These are phyloP conservation scores for Dinoponera quadriceps DNA, from an alignment of 1,140 invertebrate species.

Conservation along the genomic window DNA sequence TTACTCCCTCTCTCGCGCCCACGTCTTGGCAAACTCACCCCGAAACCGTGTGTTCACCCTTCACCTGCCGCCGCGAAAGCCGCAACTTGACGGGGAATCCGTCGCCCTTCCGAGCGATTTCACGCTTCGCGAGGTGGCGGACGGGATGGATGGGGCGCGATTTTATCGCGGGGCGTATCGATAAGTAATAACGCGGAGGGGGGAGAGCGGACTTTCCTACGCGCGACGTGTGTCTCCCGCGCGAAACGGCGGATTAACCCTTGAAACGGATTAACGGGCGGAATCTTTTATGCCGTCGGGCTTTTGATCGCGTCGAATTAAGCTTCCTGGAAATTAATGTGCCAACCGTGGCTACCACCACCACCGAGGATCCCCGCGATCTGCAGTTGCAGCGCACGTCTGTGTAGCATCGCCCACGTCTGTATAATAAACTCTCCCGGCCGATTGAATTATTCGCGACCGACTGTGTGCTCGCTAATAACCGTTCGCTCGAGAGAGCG, in stretches of 20 bases:
- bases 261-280: slow-evolving; percentile 15
- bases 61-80: background rate
- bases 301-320: slow-evolving; percentile 26
- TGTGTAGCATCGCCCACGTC: background rate
- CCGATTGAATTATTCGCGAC: slow-evolving; percentile 26
- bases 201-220: background rate
- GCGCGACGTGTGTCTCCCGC: background rate
- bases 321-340: slow-evolving; percentile 30
- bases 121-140: no score
- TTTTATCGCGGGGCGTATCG: background rate
- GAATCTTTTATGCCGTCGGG: background rate
- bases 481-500: background rate
- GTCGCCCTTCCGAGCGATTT: background rate
- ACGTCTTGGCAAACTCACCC: background rate
- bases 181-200: background rate
- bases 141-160: background rate
- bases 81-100: background rate
- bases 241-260: background rate
- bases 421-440: slow-evolving; percentile 8
- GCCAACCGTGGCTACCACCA: background rate
- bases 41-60: background rate
- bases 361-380: background rate
- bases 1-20: slow-evolving; percentile 16
- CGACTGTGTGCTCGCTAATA: slow-evolving; percentile 11
- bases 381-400: background rate